Evolutionary conservation across 2,888 invertebrate genomes (phyloP).

Genomic region (Netelia virgata): DNA sequence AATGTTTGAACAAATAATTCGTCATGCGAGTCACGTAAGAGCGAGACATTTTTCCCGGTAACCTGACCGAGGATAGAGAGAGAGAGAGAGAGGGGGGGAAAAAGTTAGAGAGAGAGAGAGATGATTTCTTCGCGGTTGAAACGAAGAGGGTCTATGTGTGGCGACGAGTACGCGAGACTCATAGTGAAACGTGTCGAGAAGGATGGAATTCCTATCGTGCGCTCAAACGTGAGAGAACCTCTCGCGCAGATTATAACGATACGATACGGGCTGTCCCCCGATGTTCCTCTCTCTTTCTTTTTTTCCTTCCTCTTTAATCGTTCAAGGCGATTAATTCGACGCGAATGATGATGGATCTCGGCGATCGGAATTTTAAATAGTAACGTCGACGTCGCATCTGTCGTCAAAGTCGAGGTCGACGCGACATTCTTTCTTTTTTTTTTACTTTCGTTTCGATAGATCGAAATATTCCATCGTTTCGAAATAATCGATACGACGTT

Average conservation of each 20-base stretch:
- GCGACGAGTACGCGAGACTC: conserved; percentile 25
- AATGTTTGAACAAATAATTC: conserved; percentile 37
- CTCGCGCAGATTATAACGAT: conserved; percentile 18
- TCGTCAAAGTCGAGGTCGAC: conserved; percentile 2
- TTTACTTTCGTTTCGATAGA: too few species aligned
- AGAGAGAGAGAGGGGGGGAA: neutral
- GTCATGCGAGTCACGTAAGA: conserved; percentile 63
- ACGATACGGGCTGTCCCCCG: neutral
- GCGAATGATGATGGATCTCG: conserved; percentile 47
- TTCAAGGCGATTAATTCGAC: conserved; percentile 55
- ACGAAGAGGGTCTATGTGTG: too few species aligned
- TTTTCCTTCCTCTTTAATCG: conserved; percentile 29
- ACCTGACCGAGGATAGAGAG: conserved; percentile 35
- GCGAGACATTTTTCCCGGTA: conserved; percentile 69
- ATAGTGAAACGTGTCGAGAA: conserved; percentile 41
- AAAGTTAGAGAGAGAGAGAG: conserved; percentile 3
- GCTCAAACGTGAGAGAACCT: conserved; percentile 37
- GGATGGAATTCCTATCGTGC: conserved; percentile 43
- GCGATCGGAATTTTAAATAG: conserved; percentile 42
- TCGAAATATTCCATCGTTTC: neutral
- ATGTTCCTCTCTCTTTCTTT: neutral
- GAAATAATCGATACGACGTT: neutral
- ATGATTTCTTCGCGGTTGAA: too few species aligned
- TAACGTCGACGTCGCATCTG: neutral
- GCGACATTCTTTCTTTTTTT: neutral